A percentile compares a stretch with the other conserved stretches of the same genome.
Evolutionary conservation across 2,113 vertebrate species (phyloP).

Genomic region (Sigmodon hispidus): DNA sequence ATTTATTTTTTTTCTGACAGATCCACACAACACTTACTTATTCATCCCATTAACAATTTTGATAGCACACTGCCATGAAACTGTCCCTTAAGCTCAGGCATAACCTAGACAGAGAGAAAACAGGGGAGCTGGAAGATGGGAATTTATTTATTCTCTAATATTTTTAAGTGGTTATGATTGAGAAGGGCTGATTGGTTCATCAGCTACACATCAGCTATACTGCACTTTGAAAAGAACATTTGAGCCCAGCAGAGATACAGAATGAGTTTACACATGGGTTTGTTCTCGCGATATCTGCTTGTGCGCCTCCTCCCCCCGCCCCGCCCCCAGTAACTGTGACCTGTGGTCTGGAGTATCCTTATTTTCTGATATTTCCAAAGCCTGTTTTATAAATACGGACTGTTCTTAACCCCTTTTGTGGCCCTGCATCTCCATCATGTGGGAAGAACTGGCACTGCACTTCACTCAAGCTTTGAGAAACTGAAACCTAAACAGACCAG

Average conservation of each 20-base stretch:
- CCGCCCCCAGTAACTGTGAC: neutral
- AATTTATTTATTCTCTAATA: neutral
- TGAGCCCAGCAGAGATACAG: neutral
- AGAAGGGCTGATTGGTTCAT: neutral
- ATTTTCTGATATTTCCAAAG: neutral
- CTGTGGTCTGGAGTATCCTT: neutral
- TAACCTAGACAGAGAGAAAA: neutral
- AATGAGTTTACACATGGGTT: neutral
- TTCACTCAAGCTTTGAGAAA: neutral
- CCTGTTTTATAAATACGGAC: neutral
- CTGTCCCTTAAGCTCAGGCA: neutral
- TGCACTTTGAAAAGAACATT: neutral
- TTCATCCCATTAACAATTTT: neutral
- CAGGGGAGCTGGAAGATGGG: too few species aligned
- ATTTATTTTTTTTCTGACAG: rapidly evolving
- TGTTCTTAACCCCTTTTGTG: slow-evolving; percentile 43
- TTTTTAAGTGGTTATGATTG: neutral
- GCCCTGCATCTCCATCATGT: slow-evolving; percentile 86
- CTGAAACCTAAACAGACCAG: rapidly evolving
- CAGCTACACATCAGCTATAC: too few species aligned
- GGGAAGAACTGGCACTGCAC: slow-evolving; percentile 48
- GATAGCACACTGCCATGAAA: neutral
- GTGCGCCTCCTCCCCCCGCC: too few species aligned
- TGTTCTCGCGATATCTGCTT: neutral
- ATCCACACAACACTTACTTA: neutral